Conservation (phyloP, 2,888 invertebrate species). For the Adineta ricciae region DNA sequence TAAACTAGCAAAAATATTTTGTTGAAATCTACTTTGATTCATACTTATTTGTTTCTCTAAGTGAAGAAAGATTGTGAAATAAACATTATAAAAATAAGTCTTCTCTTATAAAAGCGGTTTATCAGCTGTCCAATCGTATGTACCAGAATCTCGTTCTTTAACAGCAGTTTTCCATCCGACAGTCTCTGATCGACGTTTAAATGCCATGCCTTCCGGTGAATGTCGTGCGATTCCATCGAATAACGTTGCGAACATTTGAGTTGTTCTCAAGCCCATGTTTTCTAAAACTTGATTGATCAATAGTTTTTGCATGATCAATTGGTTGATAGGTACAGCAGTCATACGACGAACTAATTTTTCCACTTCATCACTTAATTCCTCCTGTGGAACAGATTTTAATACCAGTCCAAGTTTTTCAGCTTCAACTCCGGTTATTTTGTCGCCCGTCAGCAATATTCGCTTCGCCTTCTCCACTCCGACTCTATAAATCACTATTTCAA, state of each 20-base stretch:
- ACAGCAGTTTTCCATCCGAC: conserved; percentile 38
- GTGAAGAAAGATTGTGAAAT: too few species aligned
- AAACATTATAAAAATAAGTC: too few species aligned
- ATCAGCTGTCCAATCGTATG: not conserved
- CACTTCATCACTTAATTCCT: conserved; percentile 35
- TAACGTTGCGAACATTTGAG: conserved; percentile 37
- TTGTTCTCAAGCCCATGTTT: conserved; percentile 36
- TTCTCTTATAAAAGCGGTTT: not conserved
- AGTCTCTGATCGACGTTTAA: conserved; percentile 35
- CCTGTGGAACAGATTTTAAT: conserved; percentile 36
- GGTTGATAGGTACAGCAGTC: conserved; percentile 37
- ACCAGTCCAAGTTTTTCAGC: conserved; percentile 37
- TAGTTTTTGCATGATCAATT: conserved; percentile 38
- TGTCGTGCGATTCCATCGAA: conserved; percentile 38
- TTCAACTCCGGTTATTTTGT: conserved; percentile 35
- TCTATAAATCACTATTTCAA: not conserved
- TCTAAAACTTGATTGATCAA: conserved; percentile 37
- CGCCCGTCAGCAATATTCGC: conserved; percentile 37
- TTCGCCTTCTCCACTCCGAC: conserved; percentile 37
- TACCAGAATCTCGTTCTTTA: conserved; percentile 35
- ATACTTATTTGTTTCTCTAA: too few species aligned
- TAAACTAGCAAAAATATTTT: too few species aligned
- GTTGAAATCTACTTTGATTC: too few species aligned
- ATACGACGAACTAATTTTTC: conserved; percentile 35
- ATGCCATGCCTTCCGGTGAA: conserved; percentile 37